Evolutionary conservation across 2,797 vertebrate genomes (phyloP).

Genomic region (Eidolon dupreanum): DNA sequence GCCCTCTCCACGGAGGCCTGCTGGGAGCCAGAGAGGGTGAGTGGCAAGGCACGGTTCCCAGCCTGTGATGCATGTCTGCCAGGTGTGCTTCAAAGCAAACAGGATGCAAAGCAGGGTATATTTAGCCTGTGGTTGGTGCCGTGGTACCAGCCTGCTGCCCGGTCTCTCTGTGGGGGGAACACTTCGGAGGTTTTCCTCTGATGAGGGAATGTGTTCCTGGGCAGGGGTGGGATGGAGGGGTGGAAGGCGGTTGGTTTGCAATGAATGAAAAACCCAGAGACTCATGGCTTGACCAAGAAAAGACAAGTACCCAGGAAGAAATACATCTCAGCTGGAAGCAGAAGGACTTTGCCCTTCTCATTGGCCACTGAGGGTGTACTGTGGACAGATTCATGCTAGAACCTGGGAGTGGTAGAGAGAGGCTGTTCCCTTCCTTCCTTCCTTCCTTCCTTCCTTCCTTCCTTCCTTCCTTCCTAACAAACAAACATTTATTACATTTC

Average conservation of each 20-base stretch:
- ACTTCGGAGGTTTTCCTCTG: background rate
- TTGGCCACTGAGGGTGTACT: background rate
- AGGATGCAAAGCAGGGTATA: slow-evolving; percentile 18
- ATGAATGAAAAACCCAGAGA: background rate
- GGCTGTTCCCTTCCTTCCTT: background rate
- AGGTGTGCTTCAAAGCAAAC: slow-evolving; percentile 33
- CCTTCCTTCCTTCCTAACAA: background rate
- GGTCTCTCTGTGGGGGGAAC: background rate
- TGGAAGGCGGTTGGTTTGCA: background rate
- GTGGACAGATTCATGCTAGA: background rate
- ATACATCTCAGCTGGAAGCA: background rate
- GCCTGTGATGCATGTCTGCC: background rate
- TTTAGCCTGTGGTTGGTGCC: slow-evolving; percentile 3
- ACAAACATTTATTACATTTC: background rate
- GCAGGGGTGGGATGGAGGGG: too few species aligned
- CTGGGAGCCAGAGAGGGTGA: background rate
- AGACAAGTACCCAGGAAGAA: background rate
- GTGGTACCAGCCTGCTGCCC: background rate
- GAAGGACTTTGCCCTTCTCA: background rate
- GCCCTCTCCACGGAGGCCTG: background rate
- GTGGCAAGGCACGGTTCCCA: background rate
- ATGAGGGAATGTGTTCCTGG: background rate
- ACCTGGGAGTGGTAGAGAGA: background rate
- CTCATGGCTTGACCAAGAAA: background rate
- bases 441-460: background rate